Evolutionary conservation across 2,888 invertebrate genomes (phyloP).

Genomic region (Ophion slaviceki): DNA sequence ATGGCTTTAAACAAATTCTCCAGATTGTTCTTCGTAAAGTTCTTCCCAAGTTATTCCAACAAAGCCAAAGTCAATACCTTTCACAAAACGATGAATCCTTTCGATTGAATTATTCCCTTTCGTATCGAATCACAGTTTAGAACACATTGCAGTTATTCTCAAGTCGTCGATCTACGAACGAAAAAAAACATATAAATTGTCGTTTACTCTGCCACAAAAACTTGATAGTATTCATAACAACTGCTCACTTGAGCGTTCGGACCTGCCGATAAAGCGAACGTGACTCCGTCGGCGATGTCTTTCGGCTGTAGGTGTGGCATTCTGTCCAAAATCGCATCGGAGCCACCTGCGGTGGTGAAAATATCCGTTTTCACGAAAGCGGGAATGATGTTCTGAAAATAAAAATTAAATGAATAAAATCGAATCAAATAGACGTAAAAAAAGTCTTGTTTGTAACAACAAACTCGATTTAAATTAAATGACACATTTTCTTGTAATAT

Average conservation of each 20-base stretch:
- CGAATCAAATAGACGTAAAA: background rate
- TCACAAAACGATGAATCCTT: no score
- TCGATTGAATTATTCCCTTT: background rate
- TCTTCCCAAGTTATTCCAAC: no score
- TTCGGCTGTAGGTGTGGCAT: conserved; percentile 76
- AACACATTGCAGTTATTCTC: conserved; percentile 48
- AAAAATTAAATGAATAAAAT: background rate
- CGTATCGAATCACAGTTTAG: conserved; percentile 26
- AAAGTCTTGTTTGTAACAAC: background rate
- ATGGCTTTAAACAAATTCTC: no score
- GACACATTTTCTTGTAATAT: no score
- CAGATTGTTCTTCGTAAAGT: no score
- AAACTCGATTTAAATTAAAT: background rate
- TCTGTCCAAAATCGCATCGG: conserved; percentile 61
- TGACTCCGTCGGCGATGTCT: conserved; percentile 82
- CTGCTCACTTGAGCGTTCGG: conserved; percentile 59
- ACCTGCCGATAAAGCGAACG: conserved; percentile 80
- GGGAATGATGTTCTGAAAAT: conserved; percentile 85
- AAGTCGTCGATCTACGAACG: conserved; percentile 56
- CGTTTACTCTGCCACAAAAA: background rate
- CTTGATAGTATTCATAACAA: background rate
- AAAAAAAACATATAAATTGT: background rate
- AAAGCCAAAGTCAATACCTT: no score
- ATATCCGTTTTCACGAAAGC: conserved; percentile 86
- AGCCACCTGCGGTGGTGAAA: conserved; percentile 70